Conservation (phyloP, 2,113 vertebrate species). For the Cyanoderma ruficeps region DNA sequence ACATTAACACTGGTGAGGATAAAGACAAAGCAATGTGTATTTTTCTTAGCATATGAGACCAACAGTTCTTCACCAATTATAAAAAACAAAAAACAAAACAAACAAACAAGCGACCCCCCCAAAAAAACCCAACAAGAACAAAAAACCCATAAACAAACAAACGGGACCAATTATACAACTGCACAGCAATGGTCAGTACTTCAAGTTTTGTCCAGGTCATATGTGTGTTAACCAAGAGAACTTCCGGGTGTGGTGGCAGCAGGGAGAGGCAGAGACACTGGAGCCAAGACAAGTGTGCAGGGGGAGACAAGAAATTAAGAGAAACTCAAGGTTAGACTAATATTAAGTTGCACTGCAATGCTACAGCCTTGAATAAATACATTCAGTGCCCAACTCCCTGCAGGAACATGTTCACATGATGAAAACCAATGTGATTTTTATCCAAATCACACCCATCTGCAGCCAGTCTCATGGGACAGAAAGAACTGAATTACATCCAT, state of each 20-base stretch:
- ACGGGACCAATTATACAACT: background rate
- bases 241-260: background rate
- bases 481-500: background rate
- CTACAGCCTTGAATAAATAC: background rate
- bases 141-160: background rate
- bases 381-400: background rate
- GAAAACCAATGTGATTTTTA: background rate
- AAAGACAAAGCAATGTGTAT: background rate
- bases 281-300: background rate
- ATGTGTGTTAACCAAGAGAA: background rate
- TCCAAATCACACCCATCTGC: background rate
- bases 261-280: background rate
- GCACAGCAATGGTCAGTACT: background rate
- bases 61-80: background rate
- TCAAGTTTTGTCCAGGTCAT: background rate
- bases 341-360: background rate
- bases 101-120: background rate
- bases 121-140: background rate
- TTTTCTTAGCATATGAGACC: background rate
- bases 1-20: background rate
- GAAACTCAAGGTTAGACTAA: background rate
- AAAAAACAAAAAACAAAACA: background rate
- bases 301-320: background rate
- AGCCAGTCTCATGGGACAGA: background rate
- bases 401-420: background rate